phyloP scores from a whole-genome alignment of 2,113 vertebrate genomes.

The Eira barbara region DNA sequence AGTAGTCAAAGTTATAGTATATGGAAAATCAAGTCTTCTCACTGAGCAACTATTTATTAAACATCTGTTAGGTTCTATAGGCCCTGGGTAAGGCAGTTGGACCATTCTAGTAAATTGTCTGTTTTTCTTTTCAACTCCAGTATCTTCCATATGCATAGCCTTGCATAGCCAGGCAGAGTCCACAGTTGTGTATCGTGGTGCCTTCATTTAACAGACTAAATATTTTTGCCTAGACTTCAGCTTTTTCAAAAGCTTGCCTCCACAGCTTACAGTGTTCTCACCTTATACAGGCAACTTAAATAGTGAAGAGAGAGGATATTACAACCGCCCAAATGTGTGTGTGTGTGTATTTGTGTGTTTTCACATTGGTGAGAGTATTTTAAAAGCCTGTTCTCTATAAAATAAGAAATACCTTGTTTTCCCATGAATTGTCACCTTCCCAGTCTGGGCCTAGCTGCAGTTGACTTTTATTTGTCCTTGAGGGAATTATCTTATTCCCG shows the following conservation, averaged over 20 bases:
- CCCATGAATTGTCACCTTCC: neutral
- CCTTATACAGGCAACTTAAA: neutral
- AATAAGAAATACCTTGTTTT: neutral
- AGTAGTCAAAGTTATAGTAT: neutral
- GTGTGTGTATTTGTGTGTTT: neutral
- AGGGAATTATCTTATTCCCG: slow-evolving; percentile 10
- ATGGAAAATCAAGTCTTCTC: neutral
- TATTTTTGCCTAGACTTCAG: neutral
- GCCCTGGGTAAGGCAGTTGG: neutral
- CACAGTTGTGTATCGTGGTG: neutral
- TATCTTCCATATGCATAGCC: neutral
- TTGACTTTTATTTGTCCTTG: slow-evolving; percentile 34
- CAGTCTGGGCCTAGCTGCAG: neutral
- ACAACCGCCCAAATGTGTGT: neutral
- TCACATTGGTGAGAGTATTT: neutral
- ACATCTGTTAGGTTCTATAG: neutral
- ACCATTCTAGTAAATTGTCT: neutral
- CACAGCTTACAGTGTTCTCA: neutral
- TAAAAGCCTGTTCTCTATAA: neutral
- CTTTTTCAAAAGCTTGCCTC: neutral
- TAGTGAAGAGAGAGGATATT: neutral
- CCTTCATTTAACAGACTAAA: neutral
- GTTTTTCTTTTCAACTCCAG: neutral
- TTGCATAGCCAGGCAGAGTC: neutral
- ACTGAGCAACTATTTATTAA: neutral